Conservation (phyloP, 2,797 vertebrate genomes). For the Cuniculus paca region DNA sequence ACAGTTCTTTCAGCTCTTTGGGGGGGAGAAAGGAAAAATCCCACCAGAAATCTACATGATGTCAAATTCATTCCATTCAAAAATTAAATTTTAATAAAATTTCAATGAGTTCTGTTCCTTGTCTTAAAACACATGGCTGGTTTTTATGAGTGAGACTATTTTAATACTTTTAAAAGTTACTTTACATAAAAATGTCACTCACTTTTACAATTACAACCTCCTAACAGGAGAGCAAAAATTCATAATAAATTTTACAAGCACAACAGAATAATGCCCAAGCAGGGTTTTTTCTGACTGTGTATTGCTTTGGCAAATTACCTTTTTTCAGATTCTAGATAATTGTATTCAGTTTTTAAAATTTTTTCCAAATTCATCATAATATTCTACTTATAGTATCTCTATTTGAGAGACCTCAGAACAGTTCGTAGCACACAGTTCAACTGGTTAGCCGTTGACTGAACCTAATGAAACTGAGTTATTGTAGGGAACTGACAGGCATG, state of each 20-base stretch:
- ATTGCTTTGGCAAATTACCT: background rate
- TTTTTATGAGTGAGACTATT: slow-evolving; percentile 14
- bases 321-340: background rate
- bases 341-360: background rate
- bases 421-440: background rate
- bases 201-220: background rate
- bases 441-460: background rate
- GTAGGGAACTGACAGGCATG: background rate
- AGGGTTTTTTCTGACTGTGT: background rate
- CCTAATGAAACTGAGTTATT: background rate
- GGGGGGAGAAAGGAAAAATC: background rate
- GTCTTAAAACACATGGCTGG: background rate
- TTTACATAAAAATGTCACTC: background rate
- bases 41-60: background rate
- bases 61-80: background rate
- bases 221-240: background rate
- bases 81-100: background rate
- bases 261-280: background rate
- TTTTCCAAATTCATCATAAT: background rate
- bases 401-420: background rate
- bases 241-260: background rate
- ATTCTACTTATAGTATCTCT: background rate
- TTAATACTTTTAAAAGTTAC: background rate
- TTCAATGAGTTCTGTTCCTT: background rate
- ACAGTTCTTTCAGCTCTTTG: background rate